Conservation (phyloP, 2,888 invertebrate species). For the Drosophila melanosoma region DNA sequence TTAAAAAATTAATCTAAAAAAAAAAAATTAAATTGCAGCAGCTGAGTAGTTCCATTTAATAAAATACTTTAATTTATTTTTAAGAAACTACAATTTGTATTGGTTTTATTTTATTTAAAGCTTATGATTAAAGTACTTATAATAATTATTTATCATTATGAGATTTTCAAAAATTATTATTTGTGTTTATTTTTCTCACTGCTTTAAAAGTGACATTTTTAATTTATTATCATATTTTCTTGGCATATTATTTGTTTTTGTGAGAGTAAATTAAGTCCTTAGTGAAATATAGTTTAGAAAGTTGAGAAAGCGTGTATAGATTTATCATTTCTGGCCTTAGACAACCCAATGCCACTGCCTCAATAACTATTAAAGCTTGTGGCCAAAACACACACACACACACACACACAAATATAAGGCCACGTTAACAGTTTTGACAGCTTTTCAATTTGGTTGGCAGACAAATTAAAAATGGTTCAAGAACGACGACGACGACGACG, state of each 20-base stretch:
- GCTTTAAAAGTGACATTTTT: neutral
- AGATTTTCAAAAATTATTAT: neutral
- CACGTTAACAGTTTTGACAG: slow-evolving; percentile 76
- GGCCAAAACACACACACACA: slow-evolving; percentile 21
- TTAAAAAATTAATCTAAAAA: neutral
- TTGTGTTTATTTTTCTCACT: neutral
- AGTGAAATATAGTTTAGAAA: neutral
- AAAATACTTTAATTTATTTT: neutral
- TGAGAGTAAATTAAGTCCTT: neutral
- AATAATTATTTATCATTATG: neutral
- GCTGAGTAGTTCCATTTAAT: neutral
- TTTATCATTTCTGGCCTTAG: slow-evolving; percentile 14
- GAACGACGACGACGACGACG: slow-evolving; percentile 44
- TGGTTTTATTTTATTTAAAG: neutral
- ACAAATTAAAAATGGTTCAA: slow-evolving; percentile 71
- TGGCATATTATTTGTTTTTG: neutral
- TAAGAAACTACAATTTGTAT: neutral
- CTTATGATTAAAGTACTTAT: neutral
- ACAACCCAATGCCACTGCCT: slow-evolving; percentile 8
- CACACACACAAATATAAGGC: slow-evolving; percentile 31
- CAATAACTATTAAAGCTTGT: slow-evolving; percentile 54
- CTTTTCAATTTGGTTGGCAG: slow-evolving; percentile 68
- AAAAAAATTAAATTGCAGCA: neutral
- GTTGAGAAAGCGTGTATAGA: neutral
- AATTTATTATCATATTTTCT: neutral